These are phyloP conservation scores for Stegostoma tigrinum DNA, from an alignment of 2,113 vertebrate genomes.

Conservation along the genomic window DNA sequence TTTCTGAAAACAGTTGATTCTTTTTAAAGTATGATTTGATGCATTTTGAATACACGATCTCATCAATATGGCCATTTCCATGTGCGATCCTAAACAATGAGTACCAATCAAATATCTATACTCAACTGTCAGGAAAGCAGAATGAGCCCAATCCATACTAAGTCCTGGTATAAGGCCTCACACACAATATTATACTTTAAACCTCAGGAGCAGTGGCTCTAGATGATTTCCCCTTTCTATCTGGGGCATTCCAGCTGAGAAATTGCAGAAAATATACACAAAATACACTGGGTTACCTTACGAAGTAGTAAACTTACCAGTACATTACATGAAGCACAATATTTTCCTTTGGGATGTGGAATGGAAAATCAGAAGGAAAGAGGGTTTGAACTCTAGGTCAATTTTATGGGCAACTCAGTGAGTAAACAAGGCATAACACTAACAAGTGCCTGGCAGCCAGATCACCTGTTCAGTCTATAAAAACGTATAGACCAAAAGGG, in stretches of 20 bases:
- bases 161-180: neutral
- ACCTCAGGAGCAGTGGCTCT: neutral
- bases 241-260: neutral
- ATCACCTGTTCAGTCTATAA: neutral
- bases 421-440: neutral
- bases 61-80: neutral
- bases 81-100: neutral
- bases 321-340: neutral
- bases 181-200: neutral
- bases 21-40: neutral
- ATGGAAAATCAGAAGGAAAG: neutral
- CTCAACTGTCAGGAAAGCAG: neutral
- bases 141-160: neutral
- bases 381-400: neutral
- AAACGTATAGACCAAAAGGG: neutral
- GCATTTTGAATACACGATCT: neutral
- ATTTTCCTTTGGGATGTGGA: neutral
- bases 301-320: neutral
- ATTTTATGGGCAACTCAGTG: neutral
- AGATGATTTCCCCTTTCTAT: neutral
- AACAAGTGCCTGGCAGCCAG: neutral
- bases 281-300: neutral
- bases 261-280: neutral
- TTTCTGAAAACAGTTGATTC: neutral
- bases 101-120: neutral